These are phyloP conservation scores for Astropecten irregularis DNA, from an alignment of 53 echinoderm and acorn worm species.

Conservation along the genomic window DNA sequence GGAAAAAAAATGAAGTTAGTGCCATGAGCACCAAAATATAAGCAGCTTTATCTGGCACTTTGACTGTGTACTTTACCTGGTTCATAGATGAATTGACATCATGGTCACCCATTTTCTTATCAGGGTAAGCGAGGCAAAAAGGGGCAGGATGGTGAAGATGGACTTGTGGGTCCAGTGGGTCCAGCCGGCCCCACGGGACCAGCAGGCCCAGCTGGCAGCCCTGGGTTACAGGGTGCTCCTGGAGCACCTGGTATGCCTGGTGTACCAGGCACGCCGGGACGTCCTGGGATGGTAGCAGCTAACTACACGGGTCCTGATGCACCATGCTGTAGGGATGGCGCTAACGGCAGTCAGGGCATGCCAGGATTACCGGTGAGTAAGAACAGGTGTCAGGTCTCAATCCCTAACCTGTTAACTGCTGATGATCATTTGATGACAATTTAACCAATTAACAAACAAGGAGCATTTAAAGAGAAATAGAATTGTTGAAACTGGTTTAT, in stretches of 20 bases:
- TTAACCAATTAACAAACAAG: too few relatives aligned
- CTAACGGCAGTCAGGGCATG: slow-evolving; percentile 68
- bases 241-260: slow-evolving; percentile 51
- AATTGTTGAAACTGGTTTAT: too few relatives aligned
- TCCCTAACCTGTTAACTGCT: background rate
- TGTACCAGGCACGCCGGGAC: slow-evolving; percentile 29
- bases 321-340: slow-evolving; percentile 55
- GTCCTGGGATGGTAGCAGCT: slow-evolving; percentile 1
- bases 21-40: too few relatives aligned
- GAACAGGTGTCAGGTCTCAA: too few relatives aligned
- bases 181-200: slow-evolving; percentile 64
- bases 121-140: slow-evolving; percentile 60
- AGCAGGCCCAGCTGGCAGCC: slow-evolving; percentile 53
- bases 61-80: too few relatives aligned
- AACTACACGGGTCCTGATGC: slow-evolving; percentile 40
- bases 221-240: slow-evolving; percentile 60
- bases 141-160: slow-evolving; percentile 24
- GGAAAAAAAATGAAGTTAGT: too few relatives aligned
- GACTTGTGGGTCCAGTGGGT: slow-evolving; percentile 42
- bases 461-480: too few relatives aligned
- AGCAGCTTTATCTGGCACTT: too few relatives aligned
- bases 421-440: background rate
- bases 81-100: too few relatives aligned
- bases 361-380: slow-evolving; percentile 63
- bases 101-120: background rate